phyloP scores from a whole-genome alignment of 2,113 vertebrate species.

The Pollachius pollachius region DNA sequence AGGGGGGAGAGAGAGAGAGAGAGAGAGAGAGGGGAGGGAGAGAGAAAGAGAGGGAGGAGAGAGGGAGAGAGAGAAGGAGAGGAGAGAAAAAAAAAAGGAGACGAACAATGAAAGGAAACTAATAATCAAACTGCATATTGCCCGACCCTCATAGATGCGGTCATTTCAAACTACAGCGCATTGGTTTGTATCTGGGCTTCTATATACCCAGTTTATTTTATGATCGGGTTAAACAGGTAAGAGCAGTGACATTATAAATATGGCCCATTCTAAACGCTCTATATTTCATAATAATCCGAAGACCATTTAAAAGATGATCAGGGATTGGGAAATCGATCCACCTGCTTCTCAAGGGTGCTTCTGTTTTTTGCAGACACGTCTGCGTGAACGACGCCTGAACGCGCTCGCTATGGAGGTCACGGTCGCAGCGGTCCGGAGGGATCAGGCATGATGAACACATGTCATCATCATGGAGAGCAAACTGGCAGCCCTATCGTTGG shows the following conservation, averaged over 20 bases:
- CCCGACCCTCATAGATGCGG: too few relatives aligned
- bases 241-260: too few relatives aligned
- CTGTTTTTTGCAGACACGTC: neutral
- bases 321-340: too few relatives aligned
- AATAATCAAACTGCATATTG: neutral
- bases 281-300: too few relatives aligned
- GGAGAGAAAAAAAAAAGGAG: neutral
- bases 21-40: neutral
- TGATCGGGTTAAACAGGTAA: too few relatives aligned
- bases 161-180: too few relatives aligned
- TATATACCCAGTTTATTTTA: neutral
- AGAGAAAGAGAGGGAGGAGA: neutral
- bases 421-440: conserved; percentile 54
- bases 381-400: neutral
- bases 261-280: too few relatives aligned
- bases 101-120: too few relatives aligned
- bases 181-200: too few relatives aligned
- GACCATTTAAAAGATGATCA: too few relatives aligned
- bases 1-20: conserved; percentile 5
- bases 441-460: neutral
- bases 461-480: too few relatives aligned
- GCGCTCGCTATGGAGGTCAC: conserved; percentile 71
- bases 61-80: neutral
- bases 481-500: too few relatives aligned
- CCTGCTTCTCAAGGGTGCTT: neutral